Base-by-base conservation (phyloP, 2,113 vertebrate species). In the Todiramphus saurophagus region DNA sequence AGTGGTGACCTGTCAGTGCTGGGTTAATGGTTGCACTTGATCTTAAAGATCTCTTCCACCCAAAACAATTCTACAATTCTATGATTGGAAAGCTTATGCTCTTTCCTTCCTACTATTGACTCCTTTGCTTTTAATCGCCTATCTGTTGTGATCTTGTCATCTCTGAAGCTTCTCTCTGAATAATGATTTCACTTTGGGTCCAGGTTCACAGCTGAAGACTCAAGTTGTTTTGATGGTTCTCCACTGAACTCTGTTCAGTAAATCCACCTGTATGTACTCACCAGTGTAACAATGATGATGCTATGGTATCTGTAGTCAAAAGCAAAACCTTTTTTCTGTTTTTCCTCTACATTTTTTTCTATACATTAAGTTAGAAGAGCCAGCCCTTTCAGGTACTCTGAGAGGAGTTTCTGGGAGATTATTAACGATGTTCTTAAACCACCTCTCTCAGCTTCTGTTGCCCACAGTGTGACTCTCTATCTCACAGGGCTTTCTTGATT, bases 181-280 rank as follows among this genome's bases (percentile, higher is more conserved):
- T 31, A 58, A 51, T 17, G 24, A 33, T 67, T 66, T 64, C 30
- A 41, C n/a, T 66, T 20, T 4, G 7, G 84, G 59, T 62, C 31
- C 75, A 69, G 41, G 44, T 53, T 75, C 18, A 11, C 43, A 72
- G 37, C 41, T 82, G 41, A 85, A 81, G 46, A 31, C 21, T 89
- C 35, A 5, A 0, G 0, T 59, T 73, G 13, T 69, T 80, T 33
- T 78, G 53, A 21, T 89, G 50, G 3, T 13, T 87, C 69, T 74
- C 13, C 46, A 30, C 51, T 60, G 30, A 83, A 27, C 43, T 79
- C 27, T 60, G 0, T 51, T 83, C 46, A 87, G 56, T 73, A 73
- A 68, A 68, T 30, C 48, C 82, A 20, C 2, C 0, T 10, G 11
- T 33, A 21, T 0, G 0, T 1, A 8, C 37, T 33, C 16, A 23